Evolutionary conservation across 2,797 vertebrate species (phyloP).

Genomic region (Steatocranus sp.): DNA sequence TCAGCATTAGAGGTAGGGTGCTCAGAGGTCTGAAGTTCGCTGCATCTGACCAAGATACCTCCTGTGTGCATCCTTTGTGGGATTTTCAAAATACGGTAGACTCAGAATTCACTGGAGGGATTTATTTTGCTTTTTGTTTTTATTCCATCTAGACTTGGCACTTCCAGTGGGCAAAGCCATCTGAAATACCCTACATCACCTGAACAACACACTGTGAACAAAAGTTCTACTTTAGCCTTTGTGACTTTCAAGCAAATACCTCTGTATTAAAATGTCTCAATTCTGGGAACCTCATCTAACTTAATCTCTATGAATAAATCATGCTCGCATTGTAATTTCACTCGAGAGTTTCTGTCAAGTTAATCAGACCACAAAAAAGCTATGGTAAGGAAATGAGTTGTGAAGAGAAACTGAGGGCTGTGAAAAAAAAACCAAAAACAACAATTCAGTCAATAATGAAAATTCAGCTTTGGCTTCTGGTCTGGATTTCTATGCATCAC

Average conservation of each 20-base stretch:
- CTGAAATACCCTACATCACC: background rate
- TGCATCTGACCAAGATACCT: background rate
- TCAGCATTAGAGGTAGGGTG: background rate
- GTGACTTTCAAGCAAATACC: conserved; percentile 1
- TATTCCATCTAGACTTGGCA: background rate
- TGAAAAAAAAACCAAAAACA: background rate
- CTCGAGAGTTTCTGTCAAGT: conserved; percentile 15
- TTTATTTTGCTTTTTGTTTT: background rate
- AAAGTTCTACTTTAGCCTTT: background rate
- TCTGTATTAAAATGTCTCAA: background rate
- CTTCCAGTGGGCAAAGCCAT: background rate
- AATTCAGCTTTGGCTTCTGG: background rate
- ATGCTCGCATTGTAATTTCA: background rate
- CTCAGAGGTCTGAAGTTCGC: background rate
- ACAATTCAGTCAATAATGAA: background rate
- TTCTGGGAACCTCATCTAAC: background rate
- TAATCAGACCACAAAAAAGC: conserved; percentile 18
- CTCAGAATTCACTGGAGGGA: background rate
- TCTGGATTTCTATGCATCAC: conserved; percentile 27
- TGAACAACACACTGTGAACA: background rate
- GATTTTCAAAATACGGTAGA: background rate
- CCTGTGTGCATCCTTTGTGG: background rate
- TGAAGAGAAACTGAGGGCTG: background rate
- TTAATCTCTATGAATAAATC: background rate
- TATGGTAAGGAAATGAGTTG: conserved; percentile 29